A percentile compares a stretch with the other conserved stretches of the same genome.
Evolutionary conservation across 2,113 vertebrate species (phyloP).

Genomic region (Gymnarchus niloticus): DNA sequence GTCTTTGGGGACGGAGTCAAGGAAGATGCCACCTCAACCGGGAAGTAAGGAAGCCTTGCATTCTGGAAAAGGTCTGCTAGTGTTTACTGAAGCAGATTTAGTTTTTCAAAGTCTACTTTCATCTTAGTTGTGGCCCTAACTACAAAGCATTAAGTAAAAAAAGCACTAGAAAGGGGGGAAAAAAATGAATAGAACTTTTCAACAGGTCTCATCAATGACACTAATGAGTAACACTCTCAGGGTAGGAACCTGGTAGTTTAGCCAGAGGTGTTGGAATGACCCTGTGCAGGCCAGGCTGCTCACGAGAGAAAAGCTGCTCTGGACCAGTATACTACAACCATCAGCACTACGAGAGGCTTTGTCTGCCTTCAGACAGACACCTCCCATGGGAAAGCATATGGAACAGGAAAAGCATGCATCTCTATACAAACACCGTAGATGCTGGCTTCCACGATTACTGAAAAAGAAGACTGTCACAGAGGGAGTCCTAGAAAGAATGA

Average conservation of each 20-base stretch:
- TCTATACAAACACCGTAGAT: no score
- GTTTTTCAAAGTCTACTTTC: neutral
- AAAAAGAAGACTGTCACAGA: no score
- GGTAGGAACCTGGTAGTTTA: neutral
- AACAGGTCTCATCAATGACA: neutral
- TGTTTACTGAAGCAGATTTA: neutral
- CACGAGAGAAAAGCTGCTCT: neutral
- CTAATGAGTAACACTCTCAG: neutral
- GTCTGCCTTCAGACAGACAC: neutral
- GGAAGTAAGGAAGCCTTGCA: neutral
- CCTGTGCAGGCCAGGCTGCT: neutral
- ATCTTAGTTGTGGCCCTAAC: neutral
- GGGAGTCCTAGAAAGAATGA: slow-evolving; percentile 36
- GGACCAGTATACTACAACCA: neutral
- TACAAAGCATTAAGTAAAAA: neutral
- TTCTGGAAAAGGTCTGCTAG: neutral
- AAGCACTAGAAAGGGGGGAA: neutral
- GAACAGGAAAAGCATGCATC: neutral
- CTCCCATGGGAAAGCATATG: neutral
- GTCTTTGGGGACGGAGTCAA: slow-evolving; percentile 69
- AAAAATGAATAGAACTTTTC: neutral
- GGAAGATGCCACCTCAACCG: slow-evolving; percentile 22
- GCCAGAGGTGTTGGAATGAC: neutral
- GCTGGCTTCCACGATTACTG: no score
- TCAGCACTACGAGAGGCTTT: neutral